phyloP scores from a whole-genome alignment of 2,888 invertebrate species.

The Mycalesis mineus region DNA sequence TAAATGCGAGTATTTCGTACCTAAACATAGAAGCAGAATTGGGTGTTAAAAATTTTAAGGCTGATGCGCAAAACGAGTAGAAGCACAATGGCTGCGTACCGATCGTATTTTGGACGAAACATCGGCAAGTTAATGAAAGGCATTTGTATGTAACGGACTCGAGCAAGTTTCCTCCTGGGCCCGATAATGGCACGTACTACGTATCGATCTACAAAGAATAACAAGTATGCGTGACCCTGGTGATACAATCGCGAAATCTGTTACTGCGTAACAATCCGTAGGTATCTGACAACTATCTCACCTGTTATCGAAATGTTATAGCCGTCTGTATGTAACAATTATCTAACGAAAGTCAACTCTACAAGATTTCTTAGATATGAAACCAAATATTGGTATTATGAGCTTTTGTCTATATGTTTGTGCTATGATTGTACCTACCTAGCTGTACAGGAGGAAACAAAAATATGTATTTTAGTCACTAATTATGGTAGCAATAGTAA shows the following conservation, averaged over 20 bases:
- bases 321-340: no score
- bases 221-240: constrained; percentile 25
- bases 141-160: constrained; percentile 76
- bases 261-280: constrained; percentile 19
- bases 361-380: no score
- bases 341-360: no score
- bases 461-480: no score
- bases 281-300: not conserved
- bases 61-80: constrained; percentile 44
- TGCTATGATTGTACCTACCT: no score
- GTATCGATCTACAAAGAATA: constrained; percentile 45
- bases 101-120: constrained; percentile 58
- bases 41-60: constrained; percentile 31
- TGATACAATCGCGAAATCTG: constrained; percentile 15
- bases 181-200: constrained; percentile 54
- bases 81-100: constrained; percentile 47
- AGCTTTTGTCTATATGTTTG: no score
- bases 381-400: no score
- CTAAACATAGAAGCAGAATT: constrained; percentile 8
- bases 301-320: no score
- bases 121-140: constrained; percentile 72
- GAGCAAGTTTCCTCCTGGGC: constrained; percentile 66
- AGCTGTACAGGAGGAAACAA: no score
- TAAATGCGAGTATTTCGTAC: not conserved
- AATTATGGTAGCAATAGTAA: no score